These are phyloP conservation scores for Chydorus sphaericus DNA, from an alignment of 2,888 invertebrate genomes.

Conservation along the genomic window DNA sequence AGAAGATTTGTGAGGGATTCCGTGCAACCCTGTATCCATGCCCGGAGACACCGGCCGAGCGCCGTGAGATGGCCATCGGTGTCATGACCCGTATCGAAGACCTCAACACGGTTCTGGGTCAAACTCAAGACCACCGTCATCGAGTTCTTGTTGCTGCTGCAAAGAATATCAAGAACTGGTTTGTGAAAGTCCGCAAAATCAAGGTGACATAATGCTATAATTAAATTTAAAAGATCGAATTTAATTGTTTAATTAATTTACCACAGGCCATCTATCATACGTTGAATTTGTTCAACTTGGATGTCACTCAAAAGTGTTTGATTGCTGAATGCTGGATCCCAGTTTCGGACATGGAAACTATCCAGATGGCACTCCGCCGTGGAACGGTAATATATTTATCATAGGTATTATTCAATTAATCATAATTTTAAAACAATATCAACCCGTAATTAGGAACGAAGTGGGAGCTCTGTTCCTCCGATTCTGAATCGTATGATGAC, in stretches of 20 bases:
- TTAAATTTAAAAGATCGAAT: not conserved
- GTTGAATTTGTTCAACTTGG: conserved; percentile 92
- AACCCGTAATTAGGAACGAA: conserved; percentile 50
- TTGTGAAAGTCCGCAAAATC: conserved; percentile 95
- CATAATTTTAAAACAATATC: not conserved
- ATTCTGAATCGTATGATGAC: conserved; percentile 91
- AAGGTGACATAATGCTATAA: conserved; percentile 34
- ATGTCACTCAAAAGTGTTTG: conserved; percentile 98
- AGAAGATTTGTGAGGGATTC: conserved; percentile 98
- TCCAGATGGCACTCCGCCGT: conserved; percentile 76
- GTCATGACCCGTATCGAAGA: conserved; percentile 98
- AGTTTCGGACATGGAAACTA: conserved; percentile 71
- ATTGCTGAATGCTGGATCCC: conserved; percentile 99
- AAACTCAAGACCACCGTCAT: conserved; percentile 96
- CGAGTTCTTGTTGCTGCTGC: conserved; percentile 93
- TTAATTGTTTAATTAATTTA: not conserved
- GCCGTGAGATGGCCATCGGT: conserved; percentile 95
- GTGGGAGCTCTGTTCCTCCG: conserved; percentile 87
- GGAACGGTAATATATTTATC: conserved; percentile 54
- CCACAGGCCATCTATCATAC: conserved; percentile 86
- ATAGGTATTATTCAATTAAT: not conserved
- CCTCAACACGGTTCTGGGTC: conserved; percentile 85
- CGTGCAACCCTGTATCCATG: conserved; percentile 96
- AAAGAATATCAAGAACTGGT: conserved; percentile 97
- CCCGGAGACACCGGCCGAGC: conserved; percentile 90